These are phyloP conservation scores for Pemphredon lugubris DNA, from an alignment of 2,888 invertebrate species.

Conservation along the genomic window DNA sequence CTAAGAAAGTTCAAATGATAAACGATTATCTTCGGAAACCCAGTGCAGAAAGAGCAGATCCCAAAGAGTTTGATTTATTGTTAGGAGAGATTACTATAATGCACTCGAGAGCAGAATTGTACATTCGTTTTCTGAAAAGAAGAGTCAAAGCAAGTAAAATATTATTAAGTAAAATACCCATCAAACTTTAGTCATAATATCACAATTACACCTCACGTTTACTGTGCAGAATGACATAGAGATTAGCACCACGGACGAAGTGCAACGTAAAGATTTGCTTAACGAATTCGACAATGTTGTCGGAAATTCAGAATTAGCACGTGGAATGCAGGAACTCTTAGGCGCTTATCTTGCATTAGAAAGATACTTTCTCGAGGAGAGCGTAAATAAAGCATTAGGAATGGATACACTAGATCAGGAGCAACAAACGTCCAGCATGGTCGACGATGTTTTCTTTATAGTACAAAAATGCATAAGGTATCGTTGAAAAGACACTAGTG, in stretches of 20 bases:
- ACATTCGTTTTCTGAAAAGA: slow-evolving; percentile 92
- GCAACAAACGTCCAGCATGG: slow-evolving; percentile 92
- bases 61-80: slow-evolving; percentile 92
- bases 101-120: slow-evolving; percentile 94
- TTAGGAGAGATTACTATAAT: slow-evolving; percentile 95
- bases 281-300: slow-evolving; percentile 86
- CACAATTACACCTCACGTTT: background rate
- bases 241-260: slow-evolving; percentile 82
- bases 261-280: slow-evolving; percentile 81
- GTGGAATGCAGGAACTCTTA: slow-evolving; percentile 91
- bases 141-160: slow-evolving; percentile 85
- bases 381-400: slow-evolving; percentile 93
- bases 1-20: slow-evolving; percentile 85
- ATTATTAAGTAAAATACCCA: no score
- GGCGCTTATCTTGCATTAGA: slow-evolving; percentile 95
- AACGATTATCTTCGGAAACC: slow-evolving; percentile 83
- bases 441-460: slow-evolving; percentile 99
- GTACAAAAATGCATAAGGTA: slow-evolving; percentile 96
- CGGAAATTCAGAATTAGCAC: slow-evolving; percentile 87
- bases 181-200: background rate
- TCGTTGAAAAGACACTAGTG: slow-evolving; percentile 44
- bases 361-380: slow-evolving; percentile 97
- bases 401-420: slow-evolving; percentile 89
- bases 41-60: slow-evolving; percentile 85
- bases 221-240: slow-evolving; percentile 84